phyloP scores from a whole-genome alignment of 2,113 vertebrate species.

The Bettongia penicillata region DNA sequence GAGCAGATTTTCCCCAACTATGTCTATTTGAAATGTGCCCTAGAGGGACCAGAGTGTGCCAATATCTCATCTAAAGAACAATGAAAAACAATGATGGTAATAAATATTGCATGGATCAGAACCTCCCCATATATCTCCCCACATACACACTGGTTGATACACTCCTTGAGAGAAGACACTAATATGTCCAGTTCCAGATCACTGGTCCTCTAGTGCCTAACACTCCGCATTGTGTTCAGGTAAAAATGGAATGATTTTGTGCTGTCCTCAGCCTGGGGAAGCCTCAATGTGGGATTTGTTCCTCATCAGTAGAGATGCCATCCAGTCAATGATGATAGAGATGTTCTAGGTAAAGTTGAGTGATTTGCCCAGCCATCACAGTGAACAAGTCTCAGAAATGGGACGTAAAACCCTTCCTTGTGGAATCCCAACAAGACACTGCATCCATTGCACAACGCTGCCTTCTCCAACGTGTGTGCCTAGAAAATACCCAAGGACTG shows the following conservation, averaged over 20 bases:
- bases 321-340: not conserved
- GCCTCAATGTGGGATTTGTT: not conserved
- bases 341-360: not conserved
- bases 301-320: not conserved
- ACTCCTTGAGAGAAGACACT: not conserved
- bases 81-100: not conserved
- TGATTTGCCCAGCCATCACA: not conserved
- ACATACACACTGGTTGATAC: too few species aligned
- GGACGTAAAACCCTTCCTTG: not conserved
- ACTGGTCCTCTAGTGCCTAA: not conserved
- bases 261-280: not conserved
- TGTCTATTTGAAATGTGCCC: not conserved
- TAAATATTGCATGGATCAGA: not conserved
- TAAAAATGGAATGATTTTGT: not conserved
- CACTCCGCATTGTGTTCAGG: not conserved
- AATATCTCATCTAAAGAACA: not conserved
- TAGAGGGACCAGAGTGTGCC: not conserved
- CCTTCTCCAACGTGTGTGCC: not conserved
- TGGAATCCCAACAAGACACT: not conserved
- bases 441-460: not conserved
- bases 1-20: conserved; percentile 14
- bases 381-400: not conserved
- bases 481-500: not conserved
- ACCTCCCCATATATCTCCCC: not conserved
- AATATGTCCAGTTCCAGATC: not conserved